Conservation (phyloP, 2,888 invertebrate genomes). For the Lasioglossum lativentre region DNA sequence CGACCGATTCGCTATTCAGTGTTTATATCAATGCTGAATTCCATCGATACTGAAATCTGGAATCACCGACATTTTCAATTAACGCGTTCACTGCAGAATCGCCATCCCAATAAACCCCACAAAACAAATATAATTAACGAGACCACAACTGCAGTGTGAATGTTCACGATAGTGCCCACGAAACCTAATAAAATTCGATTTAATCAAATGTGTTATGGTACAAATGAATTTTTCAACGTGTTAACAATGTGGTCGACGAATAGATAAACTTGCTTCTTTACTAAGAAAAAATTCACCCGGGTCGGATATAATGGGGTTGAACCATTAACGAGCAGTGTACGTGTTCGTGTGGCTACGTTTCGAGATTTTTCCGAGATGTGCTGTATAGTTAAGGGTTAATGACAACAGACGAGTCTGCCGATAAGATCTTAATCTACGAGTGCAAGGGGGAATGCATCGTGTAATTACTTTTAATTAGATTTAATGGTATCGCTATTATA, state of each 20-base stretch:
- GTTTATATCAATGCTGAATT: neutral
- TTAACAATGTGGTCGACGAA: neutral
- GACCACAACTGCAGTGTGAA: neutral
- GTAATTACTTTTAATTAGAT: constrained; percentile 13
- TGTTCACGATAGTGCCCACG: neutral
- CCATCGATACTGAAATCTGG: neutral
- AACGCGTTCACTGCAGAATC: neutral
- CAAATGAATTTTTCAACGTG: neutral
- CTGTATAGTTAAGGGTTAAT: neutral
- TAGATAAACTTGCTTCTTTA: neutral
- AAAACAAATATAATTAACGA: neutral
- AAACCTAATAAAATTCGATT: neutral
- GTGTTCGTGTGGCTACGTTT: neutral
- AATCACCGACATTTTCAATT: neutral
- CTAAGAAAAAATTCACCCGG: neutral
- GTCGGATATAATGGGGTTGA: neutral
- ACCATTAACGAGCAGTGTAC: no score
- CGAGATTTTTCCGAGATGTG: neutral
- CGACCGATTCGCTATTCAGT: neutral
- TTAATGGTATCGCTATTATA: neutral
- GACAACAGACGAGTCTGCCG: neutral
- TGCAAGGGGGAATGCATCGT: neutral
- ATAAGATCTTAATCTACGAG: constrained; percentile 9
- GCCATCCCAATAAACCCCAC: neutral
- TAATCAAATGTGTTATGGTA: neutral